Base-by-base conservation (phyloP, 2,797 vertebrate genomes). In the Adrianichthys oophorus region DNA sequence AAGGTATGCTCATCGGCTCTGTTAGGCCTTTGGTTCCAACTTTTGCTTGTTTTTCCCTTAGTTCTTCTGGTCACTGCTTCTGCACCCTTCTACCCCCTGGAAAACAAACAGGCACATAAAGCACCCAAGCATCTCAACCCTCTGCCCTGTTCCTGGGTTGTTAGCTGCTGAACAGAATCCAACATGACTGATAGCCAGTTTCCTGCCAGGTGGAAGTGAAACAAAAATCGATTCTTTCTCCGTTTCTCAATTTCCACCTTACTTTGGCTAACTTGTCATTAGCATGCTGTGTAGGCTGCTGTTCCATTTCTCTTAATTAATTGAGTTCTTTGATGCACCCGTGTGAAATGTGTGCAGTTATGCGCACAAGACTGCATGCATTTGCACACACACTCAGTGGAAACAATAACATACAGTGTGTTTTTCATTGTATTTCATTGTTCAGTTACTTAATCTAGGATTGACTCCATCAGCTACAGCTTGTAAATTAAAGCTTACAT, bases 1-100 rank as follows among this genome's bases (percentile, higher is more conserved):
- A 99, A 94, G 98, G 98, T 99, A 83, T 91, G 81, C 67, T 54
- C 65, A 74, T 68, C 10, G 3, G 62, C 47, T 48, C 48, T 59
- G 70, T 63, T 55, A 70, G 67, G 49, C 65, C 65, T 75, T 74
- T 75, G 73, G 81, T 78, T 76, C 17, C 14, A 49, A 62, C 59
- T 76, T 60, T 41, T 61, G 49, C 54, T 48, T 47, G 29, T 49
- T 56, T 64, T 17, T 60, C 59, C 57, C 40, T 18, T 48, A 51
- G 45, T 54, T 74, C 65, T 80, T 78, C 68, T 80, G 71, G 75
- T 81, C 70, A 82, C 56, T 75, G 67, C 74, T 3, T 80, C 57
- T 55, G 46, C 12, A 41, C n/a, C 67, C 51, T 32, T n/a, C 8
- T 13, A 43, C 62, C 64, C 76, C 68, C 62, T 43, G 68, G 60